These are phyloP conservation scores for Microcebus ravelobensis DNA, from an alignment of 2,113 vertebrate genomes.

Conservation along the genomic window DNA sequence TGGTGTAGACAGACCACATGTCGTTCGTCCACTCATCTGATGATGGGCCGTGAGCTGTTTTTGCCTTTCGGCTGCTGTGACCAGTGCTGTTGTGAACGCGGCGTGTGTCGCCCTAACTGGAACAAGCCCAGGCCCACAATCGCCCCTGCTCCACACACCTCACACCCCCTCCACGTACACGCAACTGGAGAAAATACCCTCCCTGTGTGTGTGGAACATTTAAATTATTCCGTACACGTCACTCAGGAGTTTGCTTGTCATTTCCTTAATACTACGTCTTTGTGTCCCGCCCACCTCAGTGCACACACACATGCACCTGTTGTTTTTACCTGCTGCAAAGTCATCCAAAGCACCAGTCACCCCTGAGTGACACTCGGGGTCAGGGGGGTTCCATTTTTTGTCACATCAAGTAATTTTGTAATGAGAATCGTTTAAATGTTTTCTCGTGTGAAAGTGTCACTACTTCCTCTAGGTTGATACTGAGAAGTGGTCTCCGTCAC, in stretches of 20 bases:
- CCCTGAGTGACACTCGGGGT: too few species aligned
- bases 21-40: neutral
- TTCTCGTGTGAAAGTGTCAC: fast-evolving
- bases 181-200: fast-evolving
- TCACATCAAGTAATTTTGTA: neutral
- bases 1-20: fast-evolving
- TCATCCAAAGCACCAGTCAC: too few species aligned
- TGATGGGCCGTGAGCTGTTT: neutral
- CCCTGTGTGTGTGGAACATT: neutral
- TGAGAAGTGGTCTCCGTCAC: neutral
- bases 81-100: neutral
- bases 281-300: fast-evolving
- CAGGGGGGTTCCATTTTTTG: neutral
- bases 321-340: neutral
- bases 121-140: fast-evolving
- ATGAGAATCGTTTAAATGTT: neutral
- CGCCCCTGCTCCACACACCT: neutral
- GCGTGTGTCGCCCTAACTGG: neutral
- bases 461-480: neutral
- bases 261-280: neutral
- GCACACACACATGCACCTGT: neutral
- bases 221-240: neutral
- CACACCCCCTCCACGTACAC: neutral
- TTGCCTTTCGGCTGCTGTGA: neutral
- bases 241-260: neutral